Conservation (phyloP, 2,888 invertebrate genomes). For the Serrognathus titanus region DNA sequence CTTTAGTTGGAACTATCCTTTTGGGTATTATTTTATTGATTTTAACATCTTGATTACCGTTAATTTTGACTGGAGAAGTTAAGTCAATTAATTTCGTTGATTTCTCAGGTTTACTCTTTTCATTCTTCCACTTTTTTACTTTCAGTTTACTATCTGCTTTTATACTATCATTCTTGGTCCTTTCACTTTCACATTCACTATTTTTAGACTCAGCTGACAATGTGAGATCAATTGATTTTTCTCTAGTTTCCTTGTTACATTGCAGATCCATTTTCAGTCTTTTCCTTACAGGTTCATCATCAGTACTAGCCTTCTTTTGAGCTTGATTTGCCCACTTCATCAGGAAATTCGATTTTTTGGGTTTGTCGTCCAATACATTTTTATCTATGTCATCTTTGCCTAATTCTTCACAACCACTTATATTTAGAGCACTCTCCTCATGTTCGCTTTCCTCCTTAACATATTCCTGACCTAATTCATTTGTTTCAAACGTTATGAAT, state of each 20-base stretch:
- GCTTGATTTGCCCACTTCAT: slow-evolving; percentile 40
- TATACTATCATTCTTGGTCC: neutral
- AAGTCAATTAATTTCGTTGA: slow-evolving; percentile 17
- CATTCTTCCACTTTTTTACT: neutral
- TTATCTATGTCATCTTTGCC: slow-evolving; percentile 27
- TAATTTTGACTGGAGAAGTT: slow-evolving; percentile 13
- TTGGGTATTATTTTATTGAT: slow-evolving; percentile 14
- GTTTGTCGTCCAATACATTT: slow-evolving; percentile 22
- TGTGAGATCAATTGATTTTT: neutral
- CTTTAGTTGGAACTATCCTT: slow-evolving; percentile 2
- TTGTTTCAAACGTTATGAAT: slow-evolving; percentile 69
- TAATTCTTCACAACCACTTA: slow-evolving; percentile 34
- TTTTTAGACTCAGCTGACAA: neutral
- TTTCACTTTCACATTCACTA: neutral
- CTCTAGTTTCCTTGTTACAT: neutral
- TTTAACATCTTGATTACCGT: neutral
- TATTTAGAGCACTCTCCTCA: slow-evolving; percentile 34
- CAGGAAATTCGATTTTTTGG: slow-evolving; percentile 39
- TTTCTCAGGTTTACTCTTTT: neutral
- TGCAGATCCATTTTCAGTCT: neutral
- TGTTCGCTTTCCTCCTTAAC: slow-evolving; percentile 46
- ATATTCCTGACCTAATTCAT: slow-evolving; percentile 67
- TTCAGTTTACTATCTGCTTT: slow-evolving; percentile 3
- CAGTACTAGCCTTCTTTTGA: slow-evolving; percentile 9
- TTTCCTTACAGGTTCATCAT: slow-evolving; percentile 1